Base-by-base conservation (phyloP, 1,140 invertebrate genomes). In the Chrysomallon squamiferum region DNA sequence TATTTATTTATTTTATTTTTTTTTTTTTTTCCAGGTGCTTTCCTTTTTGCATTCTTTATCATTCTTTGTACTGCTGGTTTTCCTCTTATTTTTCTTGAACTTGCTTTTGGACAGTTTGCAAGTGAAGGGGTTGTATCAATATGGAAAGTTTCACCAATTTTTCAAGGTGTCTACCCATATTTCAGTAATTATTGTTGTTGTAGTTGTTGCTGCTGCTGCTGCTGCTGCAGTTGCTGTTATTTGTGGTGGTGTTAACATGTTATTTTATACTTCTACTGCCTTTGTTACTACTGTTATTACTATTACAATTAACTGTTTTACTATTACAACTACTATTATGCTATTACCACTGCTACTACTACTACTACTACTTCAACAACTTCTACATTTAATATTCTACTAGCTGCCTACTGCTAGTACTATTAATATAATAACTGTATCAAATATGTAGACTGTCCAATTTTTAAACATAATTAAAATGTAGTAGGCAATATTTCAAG, bases 71-170 rank as follows among this genome's bases (percentile, higher is more conserved):
- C 87, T 13, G 84, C 81, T 35, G 87, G 86, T 41, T 73, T 87
- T 2, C 86, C 86, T n/a, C 71, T 87, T 27, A 86, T 87, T 30
- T 87, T 84, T 69, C 78, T 87, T 81, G 87, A 87, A 63, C 68
- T 87, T n/a, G 82, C 85, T 3, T 78, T 87, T 57, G 87, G 87
- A 7, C 87, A 87, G 69, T 87, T 82, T 71, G 76, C 74, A 30
- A 76, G 74, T 33, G 66, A 68, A 15, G 83, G 83, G 3, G 71
- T 78, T 7, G 77, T 83, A 2, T 72, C 77, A n/a, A 72, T 82
- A n/a, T 85, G 83, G 83, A 78, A 61, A 32, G 69, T 80, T 0
- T 73, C 69, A 20, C 81, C 81, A 27, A 58, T 83, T 35, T 80
- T 83, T 66, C 74, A 81, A 77, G 82, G 82, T 96, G 38, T 60